These are phyloP conservation scores for Drosophila anceps DNA, from an alignment of 2,888 invertebrate species.

Conservation along the genomic window DNA sequence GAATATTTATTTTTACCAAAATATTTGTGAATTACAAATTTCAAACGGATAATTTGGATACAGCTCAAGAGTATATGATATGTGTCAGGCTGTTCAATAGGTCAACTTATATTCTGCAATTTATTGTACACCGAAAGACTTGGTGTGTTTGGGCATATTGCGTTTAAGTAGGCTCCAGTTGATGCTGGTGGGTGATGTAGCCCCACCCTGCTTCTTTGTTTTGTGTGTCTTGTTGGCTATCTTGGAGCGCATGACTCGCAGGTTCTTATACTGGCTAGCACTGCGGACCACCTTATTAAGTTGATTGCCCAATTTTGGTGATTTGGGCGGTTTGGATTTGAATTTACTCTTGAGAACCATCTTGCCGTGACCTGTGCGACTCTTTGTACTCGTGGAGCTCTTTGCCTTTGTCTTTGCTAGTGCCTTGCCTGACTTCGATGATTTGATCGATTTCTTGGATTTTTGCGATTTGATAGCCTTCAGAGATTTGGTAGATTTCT, in stretches of 20 bases:
- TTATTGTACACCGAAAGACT: constrained; percentile 32
- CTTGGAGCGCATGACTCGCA: constrained; percentile 51
- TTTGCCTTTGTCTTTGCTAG: constrained; percentile 27
- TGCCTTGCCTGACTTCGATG: constrained; percentile 46
- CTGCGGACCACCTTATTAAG: constrained; percentile 52
- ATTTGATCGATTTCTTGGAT: constrained; percentile 49
- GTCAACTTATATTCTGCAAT: background rate
- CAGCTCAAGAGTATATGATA: background rate
- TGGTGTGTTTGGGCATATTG: constrained; percentile 54
- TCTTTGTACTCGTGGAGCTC: constrained; percentile 6
- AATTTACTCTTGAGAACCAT: constrained; percentile 57
- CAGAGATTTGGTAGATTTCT: constrained; percentile 39
- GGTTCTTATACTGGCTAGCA: constrained; percentile 62
- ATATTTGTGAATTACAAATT: background rate
- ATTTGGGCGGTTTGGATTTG: constrained; percentile 23
- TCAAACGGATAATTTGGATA: constrained; percentile 1
- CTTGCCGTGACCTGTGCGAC: constrained; percentile 49
- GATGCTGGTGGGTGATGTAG: constrained; percentile 54
- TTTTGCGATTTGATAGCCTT: constrained; percentile 47
- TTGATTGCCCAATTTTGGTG: constrained; percentile 18
- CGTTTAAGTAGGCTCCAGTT: constrained; percentile 66
- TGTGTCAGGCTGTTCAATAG: background rate
- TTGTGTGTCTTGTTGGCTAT: constrained; percentile 35
- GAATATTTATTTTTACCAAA: background rate
- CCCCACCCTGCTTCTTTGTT: constrained; percentile 27